Evolutionary conservation across 2,888 invertebrate genomes (phyloP).

Genomic region (Cybosia mesomella): DNA sequence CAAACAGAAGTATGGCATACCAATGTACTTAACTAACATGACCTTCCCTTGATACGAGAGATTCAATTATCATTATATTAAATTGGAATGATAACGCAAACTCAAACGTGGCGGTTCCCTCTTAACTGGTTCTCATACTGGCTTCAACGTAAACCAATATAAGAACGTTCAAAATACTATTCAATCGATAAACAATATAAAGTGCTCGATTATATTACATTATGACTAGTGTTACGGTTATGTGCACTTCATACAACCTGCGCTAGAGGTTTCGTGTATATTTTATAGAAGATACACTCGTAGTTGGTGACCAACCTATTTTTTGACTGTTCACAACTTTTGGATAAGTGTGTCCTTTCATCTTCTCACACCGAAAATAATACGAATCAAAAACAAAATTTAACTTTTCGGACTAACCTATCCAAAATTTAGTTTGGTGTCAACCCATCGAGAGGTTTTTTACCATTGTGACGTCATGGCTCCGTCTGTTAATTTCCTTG

Average conservation of each 20-base stretch:
- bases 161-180: constrained; percentile 30
- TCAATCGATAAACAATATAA: constrained; percentile 35
- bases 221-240: constrained; percentile 77
- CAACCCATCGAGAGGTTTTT: constrained; percentile 83
- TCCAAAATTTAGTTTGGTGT: constrained; percentile 53
- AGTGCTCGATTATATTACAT: constrained; percentile 61
- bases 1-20: constrained; percentile 11
- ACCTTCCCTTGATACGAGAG: constrained; percentile 34
- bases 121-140: constrained; percentile 24
- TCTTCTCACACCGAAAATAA: constrained; percentile 39
- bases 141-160: constrained; percentile 34
- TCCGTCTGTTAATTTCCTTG: constrained; percentile 76
- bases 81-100: constrained; percentile 34
- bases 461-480: constrained; percentile 76
- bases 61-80: constrained; percentile 36
- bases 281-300: constrained; percentile 2
- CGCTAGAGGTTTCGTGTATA: constrained; percentile 40
- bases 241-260: constrained; percentile 64
- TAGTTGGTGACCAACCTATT: constrained; percentile 21
- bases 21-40: constrained; percentile 11
- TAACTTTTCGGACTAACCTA: constrained; percentile 43
- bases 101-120: constrained; percentile 13
- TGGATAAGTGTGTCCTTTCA: constrained; percentile 30
- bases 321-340: constrained; percentile 28
- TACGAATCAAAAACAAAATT: constrained; percentile 36